Base-by-base conservation (phyloP, 53 echinoderm and acorn worm species). In the Hippasteria phrygiana region DNA sequence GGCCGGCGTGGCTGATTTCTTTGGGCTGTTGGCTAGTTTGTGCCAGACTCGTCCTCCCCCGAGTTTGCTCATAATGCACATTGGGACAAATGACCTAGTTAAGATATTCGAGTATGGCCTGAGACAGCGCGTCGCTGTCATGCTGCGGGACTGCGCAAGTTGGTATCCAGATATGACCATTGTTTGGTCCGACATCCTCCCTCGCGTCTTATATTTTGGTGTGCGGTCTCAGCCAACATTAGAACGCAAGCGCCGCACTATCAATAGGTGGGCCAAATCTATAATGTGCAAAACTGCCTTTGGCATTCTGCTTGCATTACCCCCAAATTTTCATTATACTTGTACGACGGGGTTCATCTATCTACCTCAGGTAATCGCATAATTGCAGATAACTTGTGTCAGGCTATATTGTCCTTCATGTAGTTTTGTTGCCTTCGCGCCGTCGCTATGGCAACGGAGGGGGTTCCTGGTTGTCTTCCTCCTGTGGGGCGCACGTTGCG, bases 41-140 rank as follows among this genome's bases (percentile, higher is more conserved):
- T 13, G 1, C 31, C 33, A 2, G 10, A 54, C 18, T 13, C n/a
- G 33, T 14, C 27, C 12, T 20, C 78, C 78, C 13, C 78, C 78
- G 0, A 0, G 34, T 20, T 27, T 77, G 10, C 12, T 48, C 1
- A 28, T 77, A 33, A 17, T 51, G 5, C 77, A 77, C 33, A 50
- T 77, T 50, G 77, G 77, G 29, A 50, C 77, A 8, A 77, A 53
- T 51, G 54, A 77, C 39, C 29, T 77, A 29, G 55, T 77, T 53
- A 33, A 12, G 2, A 34, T 36, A 3, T 32, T 27, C 33, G n/a
- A 12, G 13, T 53, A 24, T 16, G 18, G 16, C 16, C 34, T 77
- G 29, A 13, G 77, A 17, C 53, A 53, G 37, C 53, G 55, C 7
- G 39, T 77, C 17, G 77, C 43, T 34, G 9, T 53, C 0, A 18